These are phyloP conservation scores for Aix galericulata DNA, from an alignment of 2,113 vertebrate species.

Conservation along the genomic window DNA sequence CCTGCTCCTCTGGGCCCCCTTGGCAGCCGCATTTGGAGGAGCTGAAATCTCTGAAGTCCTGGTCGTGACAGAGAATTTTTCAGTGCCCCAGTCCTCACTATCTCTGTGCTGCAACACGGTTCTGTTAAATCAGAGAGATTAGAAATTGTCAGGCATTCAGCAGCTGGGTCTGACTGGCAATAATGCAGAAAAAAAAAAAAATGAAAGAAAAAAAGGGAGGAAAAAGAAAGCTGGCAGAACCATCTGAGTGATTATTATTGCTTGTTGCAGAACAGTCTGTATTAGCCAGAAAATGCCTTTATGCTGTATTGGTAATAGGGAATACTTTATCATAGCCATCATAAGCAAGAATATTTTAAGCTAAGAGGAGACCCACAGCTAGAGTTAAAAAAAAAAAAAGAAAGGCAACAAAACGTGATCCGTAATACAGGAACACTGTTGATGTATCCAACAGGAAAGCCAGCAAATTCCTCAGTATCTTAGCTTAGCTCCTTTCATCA, in stretches of 20 bases:
- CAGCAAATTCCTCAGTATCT: background rate
- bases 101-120: conserved; percentile 41
- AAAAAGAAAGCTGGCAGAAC: background rate
- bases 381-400: background rate
- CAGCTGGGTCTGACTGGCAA: conserved; percentile 40
- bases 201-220: background rate
- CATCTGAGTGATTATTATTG: background rate
- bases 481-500: conserved; percentile 8
- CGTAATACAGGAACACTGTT: background rate
- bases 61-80: conserved; percentile 50
- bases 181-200: background rate
- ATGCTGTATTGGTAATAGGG: conserved; percentile 27
- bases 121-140: conserved; percentile 69
- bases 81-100: background rate
- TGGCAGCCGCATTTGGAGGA: conserved; percentile 66
- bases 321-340: background rate
- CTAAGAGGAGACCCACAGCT: conserved; percentile 5
- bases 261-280: background rate
- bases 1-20: conserved; percentile 34
- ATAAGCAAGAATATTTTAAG: background rate
- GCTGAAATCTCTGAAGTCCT: conserved; percentile 58
- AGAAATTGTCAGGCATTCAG: conserved; percentile 47
- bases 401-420: conserved; percentile 10
- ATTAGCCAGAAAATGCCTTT: conserved; percentile 31
- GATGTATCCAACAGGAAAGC: background rate